Conservation (phyloP, 2,113 vertebrate genomes). For the Microcebus jonahi region DNA sequence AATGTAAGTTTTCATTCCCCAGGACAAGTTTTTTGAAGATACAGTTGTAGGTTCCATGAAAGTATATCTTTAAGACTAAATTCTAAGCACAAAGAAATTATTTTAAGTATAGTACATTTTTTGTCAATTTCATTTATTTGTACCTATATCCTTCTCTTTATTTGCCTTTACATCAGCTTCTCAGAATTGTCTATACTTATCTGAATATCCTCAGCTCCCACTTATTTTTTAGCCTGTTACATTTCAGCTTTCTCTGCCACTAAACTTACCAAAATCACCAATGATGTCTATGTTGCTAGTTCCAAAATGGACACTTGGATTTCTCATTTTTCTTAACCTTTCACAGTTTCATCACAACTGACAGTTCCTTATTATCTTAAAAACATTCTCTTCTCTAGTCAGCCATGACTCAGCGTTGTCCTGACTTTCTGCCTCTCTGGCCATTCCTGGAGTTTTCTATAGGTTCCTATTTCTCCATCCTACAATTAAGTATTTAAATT, state of each 20-base stretch:
- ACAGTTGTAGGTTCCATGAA: slow-evolving; percentile 8
- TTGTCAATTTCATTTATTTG: neutral
- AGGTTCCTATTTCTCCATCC: neutral
- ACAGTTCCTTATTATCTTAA: neutral
- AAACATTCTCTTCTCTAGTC: neutral
- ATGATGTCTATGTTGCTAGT: neutral
- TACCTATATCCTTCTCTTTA: neutral
- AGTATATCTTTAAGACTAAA: neutral
- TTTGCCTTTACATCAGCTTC: neutral
- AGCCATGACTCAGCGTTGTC: neutral
- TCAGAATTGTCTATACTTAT: neutral
- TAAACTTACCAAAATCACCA: neutral
- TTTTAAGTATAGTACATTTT: neutral
- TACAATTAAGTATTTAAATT: neutral
- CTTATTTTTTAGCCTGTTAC: neutral
- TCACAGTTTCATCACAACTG: neutral
- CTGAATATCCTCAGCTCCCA: neutral
- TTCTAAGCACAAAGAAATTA: neutral
- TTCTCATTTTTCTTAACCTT: neutral
- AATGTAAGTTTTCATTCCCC: neutral
- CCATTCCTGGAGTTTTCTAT: neutral
- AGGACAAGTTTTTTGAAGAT: slow-evolving; percentile 18
- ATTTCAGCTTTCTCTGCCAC: neutral
- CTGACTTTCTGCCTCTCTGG: neutral
- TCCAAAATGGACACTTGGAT: neutral